Base-by-base conservation (phyloP, 2,797 vertebrate genomes). In the Momotus momota region DNA sequence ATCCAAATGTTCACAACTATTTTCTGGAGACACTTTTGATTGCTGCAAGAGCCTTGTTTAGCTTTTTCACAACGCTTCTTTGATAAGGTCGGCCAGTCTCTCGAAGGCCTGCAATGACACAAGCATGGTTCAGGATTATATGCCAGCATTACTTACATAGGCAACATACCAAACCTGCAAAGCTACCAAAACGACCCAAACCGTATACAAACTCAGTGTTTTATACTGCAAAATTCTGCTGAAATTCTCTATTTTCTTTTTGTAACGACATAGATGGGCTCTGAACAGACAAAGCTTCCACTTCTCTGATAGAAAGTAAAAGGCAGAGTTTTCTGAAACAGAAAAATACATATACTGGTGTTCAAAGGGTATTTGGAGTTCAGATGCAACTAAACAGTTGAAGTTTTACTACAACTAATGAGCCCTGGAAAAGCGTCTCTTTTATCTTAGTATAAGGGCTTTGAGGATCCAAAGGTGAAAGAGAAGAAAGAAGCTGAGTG, bases 51-150 rank as follows among this genome's bases (percentile, higher is more conserved):
- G n/a, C n/a, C 83, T 73, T 35, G 40, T 33, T 87, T 93, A 80
- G 67, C 48, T 62, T 85, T 93, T 96, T 97, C 96, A 98, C 92
- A 96, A 81, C 81, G 97, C 97, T 72, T 99, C 99, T 97, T 98
- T 99, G 98, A 99, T 99, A 82, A 99, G 98, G 55, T 95, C 91
- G 29, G 99, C 98, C 79, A 99, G 97, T 97, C 99, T 98, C 97
- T 98, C 97, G 92, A 99, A 99, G 65, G 98, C 99, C 99, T 99
- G 98, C 70, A 86, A 97, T 62, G 65, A 97, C 65, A 97, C 23
- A 86, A 92, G 94, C 35, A 61, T 20, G 11, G 31, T 86, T 88
- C 33, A 43, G 1, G 4, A 70, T 95, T 69, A 86, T 66, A 81
- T 67, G 55, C 29, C 88, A 90, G 60, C 18, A 54, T 81, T 57